Base-by-base conservation (phyloP, 2,888 invertebrate genomes). In the Eucera pruinosa region DNA sequence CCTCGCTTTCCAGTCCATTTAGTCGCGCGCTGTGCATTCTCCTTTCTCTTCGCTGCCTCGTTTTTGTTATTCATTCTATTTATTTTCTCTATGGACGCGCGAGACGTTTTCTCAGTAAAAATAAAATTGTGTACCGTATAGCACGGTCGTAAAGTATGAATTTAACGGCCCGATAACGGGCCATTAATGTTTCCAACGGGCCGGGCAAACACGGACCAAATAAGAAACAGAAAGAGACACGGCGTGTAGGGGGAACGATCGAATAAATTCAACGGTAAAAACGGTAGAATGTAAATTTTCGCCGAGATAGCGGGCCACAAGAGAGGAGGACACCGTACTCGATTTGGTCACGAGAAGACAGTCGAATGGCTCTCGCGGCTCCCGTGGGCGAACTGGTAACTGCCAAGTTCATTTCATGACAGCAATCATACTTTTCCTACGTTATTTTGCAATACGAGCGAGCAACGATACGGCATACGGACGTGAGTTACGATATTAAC, bases 311-410 rank as follows among this genome's bases (percentile, higher is more conserved):
- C 41, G 18, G 27, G 7, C 1, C 27, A 33, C 30, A 7, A 39
- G 48, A 43, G 62, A 23, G 64, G 43, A 20, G 64, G 43, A 48
- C 39, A 48, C 13, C n/a, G 41, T 50, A 33, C 80, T 80, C 36
- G 81, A 81, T 83, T 83, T 83, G 83, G 83, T 78, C 78, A 75
- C 41, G 50, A 36, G 48, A 48, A 55, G 36, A 20, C 54, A 57
- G 48, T 25, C 15, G 50, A 45, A 41, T 18, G 57, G 64, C 25
- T 43, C 18, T 48, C 18, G 9, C 27, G 23, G 43, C 18, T 33
- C 4, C 30, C 61, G 83, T 84, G 78, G 84, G 84, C 84, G 83
- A 80, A 84, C 83, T 71, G 77, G 84, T 84, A 70, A 20, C 55
- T 25, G 47, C 25, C 75, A 66, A 70, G 70, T 75, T 77, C 71